Percentiles rank a stretch among this genome's conserved stretches.
phyloP scores from a whole-genome alignment of 2,888 invertebrate genomes.

The Drosophila tripunctata region DNA sequence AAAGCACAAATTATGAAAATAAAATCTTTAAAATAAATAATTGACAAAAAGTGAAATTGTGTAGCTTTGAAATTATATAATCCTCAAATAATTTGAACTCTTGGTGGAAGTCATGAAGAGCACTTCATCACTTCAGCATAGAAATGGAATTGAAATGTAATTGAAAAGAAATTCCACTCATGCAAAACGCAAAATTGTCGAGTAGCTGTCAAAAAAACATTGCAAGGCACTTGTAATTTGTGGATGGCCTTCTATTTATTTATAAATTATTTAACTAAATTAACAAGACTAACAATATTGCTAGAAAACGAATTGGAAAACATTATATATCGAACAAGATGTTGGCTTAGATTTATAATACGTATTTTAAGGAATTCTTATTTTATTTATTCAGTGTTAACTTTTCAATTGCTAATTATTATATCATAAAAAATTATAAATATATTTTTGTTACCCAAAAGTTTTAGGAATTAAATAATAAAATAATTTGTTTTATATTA shows the following conservation, averaged over 20 bases:
- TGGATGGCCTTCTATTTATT: neutral
- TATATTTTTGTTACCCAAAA: too few species aligned
- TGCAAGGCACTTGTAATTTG: constrained; percentile 1
- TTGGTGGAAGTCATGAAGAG: constrained; percentile 30
- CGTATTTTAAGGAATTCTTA: too few species aligned
- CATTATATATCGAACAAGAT: too few species aligned
- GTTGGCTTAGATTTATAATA: too few species aligned
- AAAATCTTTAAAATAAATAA: constrained; percentile 36
- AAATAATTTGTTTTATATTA: too few species aligned
- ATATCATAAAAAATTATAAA: too few species aligned
- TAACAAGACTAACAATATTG: too few species aligned
- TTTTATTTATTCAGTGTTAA: too few species aligned
- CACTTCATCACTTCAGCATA: constrained; percentile 26
- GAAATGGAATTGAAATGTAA: constrained; percentile 34
- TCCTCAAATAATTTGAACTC: constrained; percentile 2
- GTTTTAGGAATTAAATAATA: too few species aligned
- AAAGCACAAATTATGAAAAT: constrained; percentile 23
- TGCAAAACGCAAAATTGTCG: constrained; percentile 4
- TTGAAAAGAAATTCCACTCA: constrained; percentile 33
- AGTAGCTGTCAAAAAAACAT: constrained; percentile 25
- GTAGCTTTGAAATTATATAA: constrained; percentile 8
- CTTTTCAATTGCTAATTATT: too few species aligned
- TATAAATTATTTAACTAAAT: neutral
- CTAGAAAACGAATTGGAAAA: too few species aligned
- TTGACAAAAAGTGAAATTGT: constrained; percentile 56